These are phyloP conservation scores for Meandrina meandrites DNA, from an alignment of 92 coral and sea anemone species.

Conservation along the genomic window DNA sequence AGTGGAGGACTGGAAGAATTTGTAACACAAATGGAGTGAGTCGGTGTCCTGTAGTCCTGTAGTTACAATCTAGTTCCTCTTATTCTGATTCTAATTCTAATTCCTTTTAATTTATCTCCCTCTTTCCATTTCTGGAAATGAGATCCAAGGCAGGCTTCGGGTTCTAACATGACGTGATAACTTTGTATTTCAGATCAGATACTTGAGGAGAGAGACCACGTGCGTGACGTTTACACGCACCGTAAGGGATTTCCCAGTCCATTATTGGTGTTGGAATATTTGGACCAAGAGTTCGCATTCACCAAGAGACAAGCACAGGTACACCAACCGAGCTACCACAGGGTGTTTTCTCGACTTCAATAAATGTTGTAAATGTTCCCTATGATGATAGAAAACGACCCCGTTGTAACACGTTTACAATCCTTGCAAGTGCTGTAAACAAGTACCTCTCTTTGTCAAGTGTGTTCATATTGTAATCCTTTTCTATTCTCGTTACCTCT, in stretches of 20 bases:
- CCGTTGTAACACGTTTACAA: not conserved
- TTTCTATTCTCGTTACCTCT: not conserved
- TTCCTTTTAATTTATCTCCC: too few species aligned
- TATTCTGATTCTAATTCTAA: too few species aligned
- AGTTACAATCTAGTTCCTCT: too few species aligned
- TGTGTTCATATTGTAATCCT: not conserved
- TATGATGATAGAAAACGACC: not conserved
- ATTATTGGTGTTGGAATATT: conserved; percentile 73
- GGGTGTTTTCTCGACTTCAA: not conserved
- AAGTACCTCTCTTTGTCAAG: not conserved
- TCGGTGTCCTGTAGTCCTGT: too few species aligned
- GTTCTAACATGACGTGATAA: too few species aligned
- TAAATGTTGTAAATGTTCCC: too few species aligned
- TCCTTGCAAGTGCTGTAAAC: not conserved
- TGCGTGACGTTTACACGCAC: conserved; percentile 88
- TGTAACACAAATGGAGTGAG: too few species aligned
- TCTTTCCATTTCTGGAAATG: too few species aligned
- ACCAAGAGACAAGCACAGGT: conserved; percentile 94
- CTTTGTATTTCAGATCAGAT: conserved; percentile 63
- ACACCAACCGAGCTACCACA: not conserved
- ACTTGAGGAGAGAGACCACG: conserved; percentile 84
- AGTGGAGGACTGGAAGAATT: not conserved
- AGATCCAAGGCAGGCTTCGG: too few species aligned
- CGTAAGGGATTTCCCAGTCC: conserved; percentile 98
- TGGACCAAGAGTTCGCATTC: conserved; percentile 73